Percentiles rank a stretch among this genome's conserved stretches.
Conservation (phyloP, 2,888 invertebrate species). For the Stratiomys singularior region DNA sequence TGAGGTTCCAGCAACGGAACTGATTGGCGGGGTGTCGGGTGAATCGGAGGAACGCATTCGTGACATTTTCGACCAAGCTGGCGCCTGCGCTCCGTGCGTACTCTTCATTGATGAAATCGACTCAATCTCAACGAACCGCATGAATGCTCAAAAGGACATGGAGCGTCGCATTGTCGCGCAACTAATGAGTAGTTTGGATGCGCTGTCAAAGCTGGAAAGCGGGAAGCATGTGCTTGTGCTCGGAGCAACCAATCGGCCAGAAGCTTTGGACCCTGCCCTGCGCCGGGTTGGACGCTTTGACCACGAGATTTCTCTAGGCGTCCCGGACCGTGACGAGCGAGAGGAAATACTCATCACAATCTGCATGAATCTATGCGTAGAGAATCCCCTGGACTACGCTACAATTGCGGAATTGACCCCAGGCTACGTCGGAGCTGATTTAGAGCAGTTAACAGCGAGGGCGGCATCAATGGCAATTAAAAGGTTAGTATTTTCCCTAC, state of each 20-base stretch:
- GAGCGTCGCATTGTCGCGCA: conserved; percentile 95
- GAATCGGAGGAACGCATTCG: conserved; percentile 95
- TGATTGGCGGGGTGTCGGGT: conserved; percentile 94
- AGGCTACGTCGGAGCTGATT: conserved; percentile 96
- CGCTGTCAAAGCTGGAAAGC: conserved; percentile 62
- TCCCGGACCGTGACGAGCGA: conserved; percentile 87
- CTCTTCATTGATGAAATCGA: conserved; percentile 97
- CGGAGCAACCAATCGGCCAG: conserved; percentile 96
- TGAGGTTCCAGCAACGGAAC: conserved; percentile 89
- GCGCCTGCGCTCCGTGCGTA: conserved; percentile 80
- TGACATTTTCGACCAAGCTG: conserved; percentile 90
- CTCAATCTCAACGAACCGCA: conserved; percentile 90
- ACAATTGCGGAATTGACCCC: conserved; percentile 87
- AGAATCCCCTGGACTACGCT: conserved; percentile 76
- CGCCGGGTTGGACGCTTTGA: conserved; percentile 93
- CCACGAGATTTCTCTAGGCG: conserved; percentile 92
- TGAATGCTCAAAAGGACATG: conserved; percentile 94
- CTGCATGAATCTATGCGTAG: conserved; percentile 76
- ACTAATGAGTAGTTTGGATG: conserved; percentile 88
- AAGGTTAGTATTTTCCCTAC: conserved; percentile 61
- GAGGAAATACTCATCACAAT: conserved; percentile 80
- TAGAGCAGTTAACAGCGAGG: conserved; percentile 85
- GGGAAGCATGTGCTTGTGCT: conserved; percentile 74
- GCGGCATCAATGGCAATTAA: conserved; percentile 90
- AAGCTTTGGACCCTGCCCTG: conserved; percentile 91